Base-by-base conservation (phyloP, 2,888 invertebrate genomes). In the Plebejus melissa region DNA sequence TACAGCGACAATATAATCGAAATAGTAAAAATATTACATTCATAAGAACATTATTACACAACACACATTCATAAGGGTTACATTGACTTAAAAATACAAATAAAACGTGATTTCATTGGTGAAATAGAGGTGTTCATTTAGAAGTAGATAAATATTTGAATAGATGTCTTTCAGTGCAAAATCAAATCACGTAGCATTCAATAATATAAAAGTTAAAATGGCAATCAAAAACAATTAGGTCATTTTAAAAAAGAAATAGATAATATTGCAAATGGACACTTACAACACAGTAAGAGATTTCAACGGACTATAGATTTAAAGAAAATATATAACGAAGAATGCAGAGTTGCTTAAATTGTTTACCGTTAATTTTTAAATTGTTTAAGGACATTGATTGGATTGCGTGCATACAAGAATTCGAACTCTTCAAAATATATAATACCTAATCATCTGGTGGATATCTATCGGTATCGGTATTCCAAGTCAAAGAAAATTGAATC, bases 71-170 rank as follows among this genome's bases (percentile, higher is more conserved):
- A 65, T 65, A 36, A 65, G 13, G 65, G 13, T 65, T 13, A 32
- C 13, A 65, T 36, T 65, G 32, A 65, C 32, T 11, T 65, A 4
- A 13, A 65, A 65, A 65, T 28, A 2, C 2, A 65, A 32, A 65
- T 65, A 13, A 65, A 65, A 65, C 65, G 65, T 65, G 32, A 65
- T 36, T 65, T 65, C 13, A 65, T 32, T 32, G 32, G 28, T 65
- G 28, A 32, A 36, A 65, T 4, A 5, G 28, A 32, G 22, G 3
- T 22, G 32, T 9, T 32, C 32, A 65, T 32, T 65, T 65, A 13
- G 13, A 60, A 11, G 41, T 41, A 41, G 13, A 1, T 65, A 13
- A 32, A 32, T 13, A 11, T 2, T 28, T 32, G 9, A 28, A 28
- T 65, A 22, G 13, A 32, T 11, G 3, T 32, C 65, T 32, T 28